Evolutionary conservation across 2,797 vertebrate species (phyloP), one percentile per base, ranked within the genome.

Genomic region (Mustela erminea): DNA sequence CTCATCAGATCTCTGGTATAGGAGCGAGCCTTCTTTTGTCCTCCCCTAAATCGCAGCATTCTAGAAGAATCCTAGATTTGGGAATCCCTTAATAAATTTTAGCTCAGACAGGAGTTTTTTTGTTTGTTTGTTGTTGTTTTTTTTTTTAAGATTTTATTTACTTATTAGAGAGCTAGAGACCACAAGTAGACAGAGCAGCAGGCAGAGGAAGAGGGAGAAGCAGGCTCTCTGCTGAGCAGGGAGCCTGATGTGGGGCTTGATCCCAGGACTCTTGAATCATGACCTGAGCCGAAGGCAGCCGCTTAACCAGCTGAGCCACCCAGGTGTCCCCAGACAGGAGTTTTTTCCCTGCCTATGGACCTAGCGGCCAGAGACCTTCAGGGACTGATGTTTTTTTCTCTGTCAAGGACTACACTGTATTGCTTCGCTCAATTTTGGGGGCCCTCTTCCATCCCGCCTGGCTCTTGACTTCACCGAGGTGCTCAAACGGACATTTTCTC

Each of bases 1-100:
- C 52, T 81, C 87, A 81, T 91, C 52, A 92, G 58, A 88, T 83
- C 29, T 64, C 17, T 12, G 58, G 29, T 60, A 35, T 62, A 72
- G 7, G 32, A 83, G 25, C 49, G 3, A 81, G 68, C 41, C 60
- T 70, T 62, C 54, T 87, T 93, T 86, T 62, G 15, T 90, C 17
- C 74, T 88, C 18, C n/a, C 43, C 32, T 85, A 80, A 94, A 88
- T 94, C 56, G 52, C 2, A 32, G 38, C 25, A 46, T 89, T 95
- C 49, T 90, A 81, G 49, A 83, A 93, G 88, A 96, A 68, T 27
- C 27, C 23, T 49, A 70, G 35, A 64, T 95, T 92, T 68, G 21
- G 27, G 21, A 56, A 88, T 93, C 78, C 20, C 38, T 96, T 91
- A 81, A 74, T 89, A 64, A 62, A 82, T 86, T 52, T 94, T 49